Base-by-base conservation (phyloP, 1,140 invertebrate genomes). In the Mycetomoellerius zeteki region DNA sequence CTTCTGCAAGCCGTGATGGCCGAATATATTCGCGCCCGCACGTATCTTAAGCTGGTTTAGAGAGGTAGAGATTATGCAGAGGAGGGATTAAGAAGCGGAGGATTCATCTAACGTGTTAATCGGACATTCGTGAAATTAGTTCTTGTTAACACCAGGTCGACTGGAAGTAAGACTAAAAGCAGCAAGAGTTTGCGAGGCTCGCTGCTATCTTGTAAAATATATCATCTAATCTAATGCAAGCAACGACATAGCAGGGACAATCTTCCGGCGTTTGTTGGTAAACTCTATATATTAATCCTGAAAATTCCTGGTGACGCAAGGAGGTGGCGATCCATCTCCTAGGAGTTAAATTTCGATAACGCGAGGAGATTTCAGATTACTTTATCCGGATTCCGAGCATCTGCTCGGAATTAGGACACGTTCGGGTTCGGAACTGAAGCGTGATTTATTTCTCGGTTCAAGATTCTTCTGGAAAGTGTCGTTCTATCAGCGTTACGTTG, bases 21-120 rank as follows among this genome's bases (percentile, higher is more conserved):
- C 85, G 65, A 84, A 56, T 52, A 56, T 87, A 85, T 85, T 62
- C 82, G 37, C 56, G 50, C 33, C 37, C 30, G 24, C 16, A 50
- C 72, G 71, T 75, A 86, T 72, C 87, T 87, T 84, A 75, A 89
- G 71, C 85, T 50, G 72, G 62, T 75, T 60, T 56, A 67, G 73
- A 64, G 62, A 76, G 64, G 56, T 72, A 43, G 33, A n/a, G 43
- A 78, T 60, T 50, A 56, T 72, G 30, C 24, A 33, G 75, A 43
- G 8, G n/a, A 43, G 16, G 54, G 54, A 60, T 75, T 73, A 84
- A 84, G 69, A 56, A 33, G 54, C 80, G 69, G 54, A 62, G 56
- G 19, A 30, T 84, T 75, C 37, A n/a, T 37, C 6, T 8, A 47
- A 30, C 73, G 73, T 65, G 58, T 65, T 78, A 78, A 85, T 84